phyloP scores from a whole-genome alignment of 2,888 invertebrate species.

The Phengaris arion region DNA sequence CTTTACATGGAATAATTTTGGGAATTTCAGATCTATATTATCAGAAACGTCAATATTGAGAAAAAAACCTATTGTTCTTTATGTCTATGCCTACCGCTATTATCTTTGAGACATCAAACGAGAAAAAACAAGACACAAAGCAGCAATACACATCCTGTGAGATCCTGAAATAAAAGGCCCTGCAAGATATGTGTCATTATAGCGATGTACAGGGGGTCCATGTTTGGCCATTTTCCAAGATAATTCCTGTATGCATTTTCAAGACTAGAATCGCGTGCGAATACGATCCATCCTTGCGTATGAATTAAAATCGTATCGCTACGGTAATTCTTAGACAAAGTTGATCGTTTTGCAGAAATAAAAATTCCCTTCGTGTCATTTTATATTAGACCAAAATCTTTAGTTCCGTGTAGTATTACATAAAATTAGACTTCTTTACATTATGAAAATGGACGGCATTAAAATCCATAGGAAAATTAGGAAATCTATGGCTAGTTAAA shows the following conservation, averaged over 20 bases:
- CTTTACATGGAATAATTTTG: too few species aligned
- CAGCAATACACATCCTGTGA: constrained; percentile 41
- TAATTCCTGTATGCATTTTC: background rate
- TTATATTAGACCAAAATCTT: too few species aligned
- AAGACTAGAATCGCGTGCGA: background rate
- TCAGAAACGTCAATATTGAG: background rate
- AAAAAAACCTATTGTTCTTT: constrained; percentile 5
- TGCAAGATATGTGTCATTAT: constrained; percentile 49
- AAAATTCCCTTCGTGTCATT: too few species aligned
- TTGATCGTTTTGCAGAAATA: too few species aligned
- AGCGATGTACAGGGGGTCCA: background rate
- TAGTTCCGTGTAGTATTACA: too few species aligned
- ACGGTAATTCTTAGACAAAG: too few species aligned
- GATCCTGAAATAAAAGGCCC: constrained; percentile 38
- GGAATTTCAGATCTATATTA: background rate
- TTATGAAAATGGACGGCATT: too few species aligned
- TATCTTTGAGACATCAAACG: constrained; percentile 35
- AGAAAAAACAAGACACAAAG: constrained; percentile 44
- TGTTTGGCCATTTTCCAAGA: background rate
- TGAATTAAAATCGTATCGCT: too few species aligned
- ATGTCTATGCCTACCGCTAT: background rate
- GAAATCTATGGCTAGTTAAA: background rate
- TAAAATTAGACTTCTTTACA: background rate
- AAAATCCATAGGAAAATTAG: too few species aligned
- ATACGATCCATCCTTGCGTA: background rate